Evolutionary conservation across 2,797 vertebrate genomes (phyloP).

Genomic region (Anabas testudineus): DNA sequence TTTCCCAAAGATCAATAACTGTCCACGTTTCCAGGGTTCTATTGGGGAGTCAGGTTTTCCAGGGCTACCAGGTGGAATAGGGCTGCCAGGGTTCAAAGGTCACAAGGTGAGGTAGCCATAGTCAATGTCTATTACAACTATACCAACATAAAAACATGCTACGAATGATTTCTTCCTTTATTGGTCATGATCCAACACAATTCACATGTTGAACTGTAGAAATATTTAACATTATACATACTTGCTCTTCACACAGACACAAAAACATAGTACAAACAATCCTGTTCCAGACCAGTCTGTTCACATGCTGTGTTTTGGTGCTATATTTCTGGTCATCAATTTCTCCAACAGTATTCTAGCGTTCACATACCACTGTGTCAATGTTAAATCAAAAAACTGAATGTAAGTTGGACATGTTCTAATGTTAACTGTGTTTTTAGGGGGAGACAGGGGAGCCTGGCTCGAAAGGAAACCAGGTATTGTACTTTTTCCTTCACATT

Average conservation of each 20-base stretch:
- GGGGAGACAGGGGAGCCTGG: constrained; percentile 78
- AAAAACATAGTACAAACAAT: constrained; percentile 12
- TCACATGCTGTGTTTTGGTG: neutral
- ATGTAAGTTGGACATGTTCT: neutral
- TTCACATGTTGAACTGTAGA: constrained; percentile 46
- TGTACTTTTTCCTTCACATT: neutral
- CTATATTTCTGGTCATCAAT: neutral
- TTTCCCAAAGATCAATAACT: constrained; percentile 7
- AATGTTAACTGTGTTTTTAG: constrained; percentile 63
- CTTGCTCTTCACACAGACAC: neutral
- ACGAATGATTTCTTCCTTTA: constrained; percentile 51
- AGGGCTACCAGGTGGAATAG: constrained; percentile 76
- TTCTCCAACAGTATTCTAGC: constrained; percentile 1
- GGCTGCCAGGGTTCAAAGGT: constrained; percentile 84
- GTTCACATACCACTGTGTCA: neutral
- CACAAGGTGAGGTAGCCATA: constrained; percentile 75
- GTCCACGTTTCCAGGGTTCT: constrained; percentile 72
- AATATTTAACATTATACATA: constrained; percentile 27
- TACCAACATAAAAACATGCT: neutral
- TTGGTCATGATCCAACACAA: constrained; percentile 36
- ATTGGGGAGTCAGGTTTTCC: constrained; percentile 78
- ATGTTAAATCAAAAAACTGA: neutral
- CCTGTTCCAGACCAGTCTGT: constrained; percentile 1
- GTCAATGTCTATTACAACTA: too few relatives aligned
- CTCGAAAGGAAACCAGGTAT: constrained; percentile 78